Evolutionary conservation across 2,113 vertebrate genomes (phyloP).

Genomic region (Pan paniscus): DNA sequence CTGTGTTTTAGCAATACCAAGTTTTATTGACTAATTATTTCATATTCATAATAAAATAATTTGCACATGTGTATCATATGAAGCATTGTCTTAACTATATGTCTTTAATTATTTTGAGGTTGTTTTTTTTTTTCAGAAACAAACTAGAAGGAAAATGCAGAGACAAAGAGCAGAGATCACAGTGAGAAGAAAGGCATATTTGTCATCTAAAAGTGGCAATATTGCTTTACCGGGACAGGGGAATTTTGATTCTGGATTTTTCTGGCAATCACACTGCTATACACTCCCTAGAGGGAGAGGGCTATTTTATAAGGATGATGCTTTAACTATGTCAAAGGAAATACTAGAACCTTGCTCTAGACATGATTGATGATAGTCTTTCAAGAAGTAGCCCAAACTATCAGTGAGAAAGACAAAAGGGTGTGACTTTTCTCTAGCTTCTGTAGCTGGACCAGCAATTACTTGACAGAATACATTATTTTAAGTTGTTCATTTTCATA

Average conservation of each 20-base stretch:
- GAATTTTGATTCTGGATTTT: not conserved
- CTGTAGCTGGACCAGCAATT: conserved; percentile 21
- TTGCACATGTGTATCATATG: not conserved
- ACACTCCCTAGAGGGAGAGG: not conserved
- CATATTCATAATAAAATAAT: not conserved
- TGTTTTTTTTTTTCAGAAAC: conserved; percentile 1
- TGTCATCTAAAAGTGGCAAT: not conserved
- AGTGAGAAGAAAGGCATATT: not conserved
- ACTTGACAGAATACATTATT: not conserved
- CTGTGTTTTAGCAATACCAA: not conserved
- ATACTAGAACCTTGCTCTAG: not conserved
- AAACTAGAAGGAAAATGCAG: not conserved
- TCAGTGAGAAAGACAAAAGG: conserved; percentile 25
- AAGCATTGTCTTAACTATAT: not conserved
- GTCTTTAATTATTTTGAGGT: conserved; percentile 12
- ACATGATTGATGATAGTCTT: conserved; percentile 49
- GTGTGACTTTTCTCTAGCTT: not conserved
- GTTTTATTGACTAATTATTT: not conserved
- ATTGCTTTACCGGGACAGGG: not conserved
- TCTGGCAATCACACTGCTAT: not conserved
- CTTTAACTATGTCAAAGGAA: not conserved
- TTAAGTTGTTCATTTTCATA: not conserved
- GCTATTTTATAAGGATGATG: conserved; percentile 19
- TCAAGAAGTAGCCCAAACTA: conserved; percentile 25
- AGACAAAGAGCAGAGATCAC: not conserved